These are phyloP conservation scores for Calosoma granatense DNA, from an alignment of 1,140 invertebrate species.

Conservation along the genomic window DNA sequence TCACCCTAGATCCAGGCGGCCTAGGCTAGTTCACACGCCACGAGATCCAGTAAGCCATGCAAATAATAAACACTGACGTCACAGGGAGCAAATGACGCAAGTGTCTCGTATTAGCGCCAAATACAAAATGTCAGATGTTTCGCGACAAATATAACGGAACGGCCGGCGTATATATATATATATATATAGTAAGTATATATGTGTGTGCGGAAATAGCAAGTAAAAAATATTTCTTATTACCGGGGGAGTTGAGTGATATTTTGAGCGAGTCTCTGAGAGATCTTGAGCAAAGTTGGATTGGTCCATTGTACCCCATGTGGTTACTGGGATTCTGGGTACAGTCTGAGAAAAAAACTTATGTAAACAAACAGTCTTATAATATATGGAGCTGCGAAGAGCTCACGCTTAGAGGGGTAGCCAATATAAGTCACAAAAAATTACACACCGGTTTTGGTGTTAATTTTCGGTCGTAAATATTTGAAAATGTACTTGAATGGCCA, in stretches of 20 bases:
- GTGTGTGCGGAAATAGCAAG: no score
- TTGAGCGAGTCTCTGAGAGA: background rate
- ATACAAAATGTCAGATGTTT: no score
- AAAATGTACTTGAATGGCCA: no score
- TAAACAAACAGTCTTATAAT: constrained; percentile 2
- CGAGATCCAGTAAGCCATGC: background rate
- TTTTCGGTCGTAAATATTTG: no score
- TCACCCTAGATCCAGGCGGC: background rate
- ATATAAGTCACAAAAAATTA: no score
- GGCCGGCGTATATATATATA: no score
- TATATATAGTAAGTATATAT: background rate
- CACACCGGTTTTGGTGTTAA: no score
- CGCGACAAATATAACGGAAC: no score
- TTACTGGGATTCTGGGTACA: background rate
- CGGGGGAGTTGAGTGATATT: background rate
- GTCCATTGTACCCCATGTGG: constrained; percentile 2
- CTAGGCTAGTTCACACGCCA: constrained; percentile 5
- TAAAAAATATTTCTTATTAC: background rate
- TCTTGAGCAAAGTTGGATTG: background rate
- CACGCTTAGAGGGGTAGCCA: no score
- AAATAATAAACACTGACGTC: background rate
- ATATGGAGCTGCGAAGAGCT: no score
- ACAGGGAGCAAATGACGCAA: no score
- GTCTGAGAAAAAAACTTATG: constrained; percentile 3
- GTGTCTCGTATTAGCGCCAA: no score